A percentile compares a stretch with the other conserved stretches of the same genome.
Evolutionary conservation across 2,113 vertebrate genomes (phyloP).

Genomic region (Podocnemis expansa): DNA sequence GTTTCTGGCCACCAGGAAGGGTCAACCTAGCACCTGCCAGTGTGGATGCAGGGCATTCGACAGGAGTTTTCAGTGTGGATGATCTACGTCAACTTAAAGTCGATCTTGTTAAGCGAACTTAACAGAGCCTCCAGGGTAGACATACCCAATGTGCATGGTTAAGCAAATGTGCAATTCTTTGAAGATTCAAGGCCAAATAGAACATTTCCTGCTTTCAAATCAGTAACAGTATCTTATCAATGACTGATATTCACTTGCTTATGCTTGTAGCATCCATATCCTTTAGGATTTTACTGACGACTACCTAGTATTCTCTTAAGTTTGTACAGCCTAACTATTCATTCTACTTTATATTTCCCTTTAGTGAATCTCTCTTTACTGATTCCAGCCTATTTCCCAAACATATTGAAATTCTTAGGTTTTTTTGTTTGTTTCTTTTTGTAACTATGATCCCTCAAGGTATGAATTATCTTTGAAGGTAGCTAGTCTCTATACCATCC

Average conservation of each 20-base stretch:
- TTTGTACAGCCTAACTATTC: accelerated
- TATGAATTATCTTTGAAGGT: background rate
- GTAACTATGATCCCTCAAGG: background rate
- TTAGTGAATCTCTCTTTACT: background rate
- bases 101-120: no score
- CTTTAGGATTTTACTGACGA: accelerated
- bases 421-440: background rate
- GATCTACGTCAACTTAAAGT: no score
- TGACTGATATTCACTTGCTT: background rate
- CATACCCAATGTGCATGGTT: background rate
- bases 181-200: background rate
- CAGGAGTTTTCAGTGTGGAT: no score
- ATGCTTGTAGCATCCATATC: background rate
- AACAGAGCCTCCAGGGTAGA: no score
- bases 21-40: no score
- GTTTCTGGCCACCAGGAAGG: no score
- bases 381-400: background rate
- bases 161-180: accelerated
- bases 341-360: background rate
- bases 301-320: accelerated
- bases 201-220: accelerated
- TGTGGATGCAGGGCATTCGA: no score
- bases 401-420: background rate
- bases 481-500: background rate
- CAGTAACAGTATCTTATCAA: background rate